phyloP scores from a whole-genome alignment of 2,888 invertebrate species.

The Physocephala rufipes region DNA sequence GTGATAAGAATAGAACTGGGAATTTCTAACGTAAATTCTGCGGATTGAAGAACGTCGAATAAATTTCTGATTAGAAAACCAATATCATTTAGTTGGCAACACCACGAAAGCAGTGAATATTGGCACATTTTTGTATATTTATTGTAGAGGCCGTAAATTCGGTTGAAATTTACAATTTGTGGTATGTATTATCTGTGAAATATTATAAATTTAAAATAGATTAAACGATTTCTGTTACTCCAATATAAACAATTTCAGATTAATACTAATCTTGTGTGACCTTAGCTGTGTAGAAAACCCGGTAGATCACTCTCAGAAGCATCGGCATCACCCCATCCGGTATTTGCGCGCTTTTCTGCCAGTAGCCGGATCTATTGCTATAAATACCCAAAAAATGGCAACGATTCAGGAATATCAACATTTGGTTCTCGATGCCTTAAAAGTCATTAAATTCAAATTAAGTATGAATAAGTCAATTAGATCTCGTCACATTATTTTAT shows the following conservation, averaged over 20 bases:
- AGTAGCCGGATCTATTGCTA: background rate
- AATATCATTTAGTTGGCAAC: too few relatives aligned
- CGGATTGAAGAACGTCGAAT: too few relatives aligned
- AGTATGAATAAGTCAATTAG: conserved; percentile 52
- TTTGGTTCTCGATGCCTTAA: conserved; percentile 59
- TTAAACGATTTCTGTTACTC: too few relatives aligned
- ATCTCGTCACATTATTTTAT: background rate
- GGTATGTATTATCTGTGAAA: too few relatives aligned
- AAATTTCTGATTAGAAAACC: too few relatives aligned
- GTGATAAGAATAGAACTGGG: too few relatives aligned
- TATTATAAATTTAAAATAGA: too few relatives aligned
- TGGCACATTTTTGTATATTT: background rate
- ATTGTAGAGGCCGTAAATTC: too few relatives aligned
- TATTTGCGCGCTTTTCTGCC: conserved; percentile 27
- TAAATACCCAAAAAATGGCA: conserved; percentile 48
- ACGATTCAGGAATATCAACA: conserved; percentile 60
- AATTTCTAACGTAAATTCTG: too few relatives aligned
- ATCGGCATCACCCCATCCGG: too few relatives aligned
- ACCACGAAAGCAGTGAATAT: too few relatives aligned
- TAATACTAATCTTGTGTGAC: background rate
- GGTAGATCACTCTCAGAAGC: background rate
- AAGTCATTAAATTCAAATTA: conserved; percentile 63
- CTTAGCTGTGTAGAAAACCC: background rate
- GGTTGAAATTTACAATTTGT: background rate
- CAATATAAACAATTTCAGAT: background rate